Conservation (phyloP, 2,797 vertebrate genomes). For the Hippopotamyrus pictus region DNA sequence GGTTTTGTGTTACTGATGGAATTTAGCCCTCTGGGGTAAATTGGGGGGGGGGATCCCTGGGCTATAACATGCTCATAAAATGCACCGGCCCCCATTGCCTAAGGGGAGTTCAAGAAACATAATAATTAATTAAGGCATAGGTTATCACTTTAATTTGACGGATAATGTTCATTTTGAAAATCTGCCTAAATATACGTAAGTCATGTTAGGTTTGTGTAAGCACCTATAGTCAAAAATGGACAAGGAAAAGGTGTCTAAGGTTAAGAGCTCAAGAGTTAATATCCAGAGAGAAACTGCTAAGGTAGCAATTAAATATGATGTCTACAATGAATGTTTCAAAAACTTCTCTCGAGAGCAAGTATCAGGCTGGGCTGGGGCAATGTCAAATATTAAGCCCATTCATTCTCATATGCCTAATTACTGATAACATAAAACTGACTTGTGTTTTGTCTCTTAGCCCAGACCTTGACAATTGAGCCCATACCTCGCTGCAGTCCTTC, state of each 20-base stretch:
- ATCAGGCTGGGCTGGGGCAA: not conserved
- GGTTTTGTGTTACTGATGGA: not conserved
- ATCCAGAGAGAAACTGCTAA: not conserved
- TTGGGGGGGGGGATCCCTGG: not conserved
- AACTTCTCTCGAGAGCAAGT: not conserved
- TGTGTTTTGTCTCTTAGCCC: not conserved
- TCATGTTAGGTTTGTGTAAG: not conserved
- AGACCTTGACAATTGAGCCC: not conserved
- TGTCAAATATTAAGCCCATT: not conserved
- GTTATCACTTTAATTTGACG: not conserved
- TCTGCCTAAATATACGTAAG: not conserved
- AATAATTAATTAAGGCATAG: not conserved
- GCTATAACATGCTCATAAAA: not conserved
- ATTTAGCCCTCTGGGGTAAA: not conserved
- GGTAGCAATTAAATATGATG: not conserved
- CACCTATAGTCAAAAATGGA: not conserved
- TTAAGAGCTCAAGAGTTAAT: not conserved
- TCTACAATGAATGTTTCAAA: not conserved
- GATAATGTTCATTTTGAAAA: not conserved
- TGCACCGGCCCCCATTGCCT: not conserved
- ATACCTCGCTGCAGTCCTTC: not conserved
- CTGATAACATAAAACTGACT: not conserved
- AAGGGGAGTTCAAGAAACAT: not conserved
- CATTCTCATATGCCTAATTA: not conserved
- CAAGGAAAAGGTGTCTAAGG: not conserved